Evolutionary conservation across 1,140 invertebrate genomes (phyloP).

Genomic region (Drosophila navojoa): DNA sequence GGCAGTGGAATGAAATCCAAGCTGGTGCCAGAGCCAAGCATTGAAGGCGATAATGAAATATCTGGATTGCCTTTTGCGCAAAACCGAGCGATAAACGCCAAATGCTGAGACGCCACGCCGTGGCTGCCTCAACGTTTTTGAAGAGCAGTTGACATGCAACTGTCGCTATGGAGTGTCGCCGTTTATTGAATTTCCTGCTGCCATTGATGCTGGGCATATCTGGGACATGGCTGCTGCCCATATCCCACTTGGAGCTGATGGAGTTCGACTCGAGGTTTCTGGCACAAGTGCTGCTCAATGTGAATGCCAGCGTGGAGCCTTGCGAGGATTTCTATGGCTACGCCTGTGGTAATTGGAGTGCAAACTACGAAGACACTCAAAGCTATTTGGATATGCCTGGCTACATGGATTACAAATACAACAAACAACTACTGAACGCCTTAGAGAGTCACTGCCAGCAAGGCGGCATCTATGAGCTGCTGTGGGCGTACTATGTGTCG

Average conservation of each 20-base stretch:
- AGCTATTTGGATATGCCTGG: slow-evolving; percentile 62
- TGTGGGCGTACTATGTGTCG: slow-evolving; percentile 44
- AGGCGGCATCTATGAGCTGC: slow-evolving; percentile 31
- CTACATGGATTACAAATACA: slow-evolving; percentile 60
- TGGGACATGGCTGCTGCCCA: slow-evolving; percentile 3
- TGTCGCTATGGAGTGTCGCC: slow-evolving; percentile 37
- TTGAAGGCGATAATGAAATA: slow-evolving; percentile 26
- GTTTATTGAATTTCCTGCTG: slow-evolving; percentile 30
- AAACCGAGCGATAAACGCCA: slow-evolving; percentile 33
- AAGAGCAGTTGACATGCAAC: slow-evolving; percentile 38
- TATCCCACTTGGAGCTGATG: not conserved
- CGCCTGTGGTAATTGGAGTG: slow-evolving; percentile 63
- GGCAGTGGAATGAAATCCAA: slow-evolving; percentile 25
- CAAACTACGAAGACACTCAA: slow-evolving; percentile 28
- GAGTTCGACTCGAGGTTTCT: slow-evolving; percentile 33
- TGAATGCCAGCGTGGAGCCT: slow-evolving; percentile 54
- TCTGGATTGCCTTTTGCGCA: slow-evolving; percentile 14
- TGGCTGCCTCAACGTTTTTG: slow-evolving; percentile 5
- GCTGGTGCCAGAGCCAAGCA: slow-evolving; percentile 14
- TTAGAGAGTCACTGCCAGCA: slow-evolving; percentile 8
- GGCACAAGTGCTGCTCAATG: slow-evolving; percentile 44
- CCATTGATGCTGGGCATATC: slow-evolving; percentile 10
- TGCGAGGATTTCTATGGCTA: slow-evolving; percentile 67
- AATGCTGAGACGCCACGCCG: slow-evolving; percentile 1
- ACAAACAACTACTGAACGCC: slow-evolving; percentile 37